Base-by-base conservation (phyloP, 2,888 invertebrate species). In the Thymelicus sylvestris region DNA sequence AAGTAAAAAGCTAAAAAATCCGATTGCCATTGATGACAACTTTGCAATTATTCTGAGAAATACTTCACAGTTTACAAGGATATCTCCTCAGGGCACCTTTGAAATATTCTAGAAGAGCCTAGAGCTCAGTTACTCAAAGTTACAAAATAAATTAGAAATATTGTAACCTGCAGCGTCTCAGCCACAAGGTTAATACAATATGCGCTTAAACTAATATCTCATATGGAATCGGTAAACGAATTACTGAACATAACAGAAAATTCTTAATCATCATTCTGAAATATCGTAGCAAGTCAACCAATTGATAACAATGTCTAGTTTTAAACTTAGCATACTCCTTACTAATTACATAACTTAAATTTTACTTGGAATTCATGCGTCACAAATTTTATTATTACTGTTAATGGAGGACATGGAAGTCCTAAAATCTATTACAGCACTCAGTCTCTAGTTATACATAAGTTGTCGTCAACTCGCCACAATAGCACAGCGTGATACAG, bases 361-460 rank as follows among this genome's bases (percentile, higher is more conserved):
- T 69, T 64, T 64, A 63, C 47, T 68, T 63, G 68, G 47, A 68
- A 63, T 55, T 15, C n/a, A 47, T 63, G n/a, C 52, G 38, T 61
- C 60, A 50, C 50, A 50, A 41, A 48, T 67, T 67, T 47, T 7
- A 10, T 10, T 44, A 44, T 44, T 44, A 44, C 44, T 15, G 44
- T 60, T 39, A 7, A 60, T 67, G 48, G 12, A 15, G 7, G 57
- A 15, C 31, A 60, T 60, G 48, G 12, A 15, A 4, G 57, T n/a
- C 31, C 31, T 31, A 47, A 67, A 39, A 67, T 65, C 55, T 65
- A 55, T 55, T 24, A 39, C 41, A 73, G 67, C 68, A 74, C 69
- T 83, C 82, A 83, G 80, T 85, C 83, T 83, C 80, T 74, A 73
- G 75, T 64, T 74, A 77, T 78, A 71, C 38, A 74, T 72, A 77